Evolutionary conservation across 2,888 invertebrate genomes (phyloP).

Genomic region (Hypolimnas misippus): DNA sequence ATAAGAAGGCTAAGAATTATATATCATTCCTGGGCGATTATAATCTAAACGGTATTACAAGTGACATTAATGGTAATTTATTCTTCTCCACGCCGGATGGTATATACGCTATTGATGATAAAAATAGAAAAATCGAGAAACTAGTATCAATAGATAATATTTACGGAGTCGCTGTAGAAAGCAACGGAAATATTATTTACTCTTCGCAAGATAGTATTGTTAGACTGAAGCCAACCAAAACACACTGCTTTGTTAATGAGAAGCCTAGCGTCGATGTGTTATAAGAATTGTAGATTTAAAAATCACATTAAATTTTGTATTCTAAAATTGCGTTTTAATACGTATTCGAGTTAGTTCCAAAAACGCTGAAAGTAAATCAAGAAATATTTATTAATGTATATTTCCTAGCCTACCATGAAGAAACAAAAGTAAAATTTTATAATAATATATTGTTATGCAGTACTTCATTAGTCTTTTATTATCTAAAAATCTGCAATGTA

Average conservation of each 20-base stretch:
- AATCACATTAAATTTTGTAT: too few species aligned
- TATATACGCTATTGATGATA: slow-evolving; percentile 45
- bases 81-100: slow-evolving; percentile 49
- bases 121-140: slow-evolving; percentile 39
- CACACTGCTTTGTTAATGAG: slow-evolving; percentile 29
- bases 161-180: slow-evolving; percentile 47
- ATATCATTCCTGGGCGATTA: slow-evolving; percentile 43
- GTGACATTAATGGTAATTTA: slow-evolving; percentile 48
- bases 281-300: neutral
- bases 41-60: slow-evolving; percentile 46
- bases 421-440: too few species aligned
- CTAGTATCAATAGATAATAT: slow-evolving; percentile 38
- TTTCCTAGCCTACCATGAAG: too few species aligned
- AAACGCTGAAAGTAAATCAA: too few species aligned
- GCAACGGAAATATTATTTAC: slow-evolving; percentile 46
- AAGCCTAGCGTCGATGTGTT: neutral
- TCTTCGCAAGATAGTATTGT: slow-evolving; percentile 41
- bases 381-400: too few species aligned
- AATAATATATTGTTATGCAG: too few species aligned
- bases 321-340: too few species aligned
- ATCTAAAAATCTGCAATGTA: too few species aligned
- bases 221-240: slow-evolving; percentile 43
- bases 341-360: too few species aligned
- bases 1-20: slow-evolving; percentile 33
- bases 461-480: too few species aligned